Evolutionary conservation across 2,888 invertebrate species (phyloP).

Genomic region (Busseola fusca): DNA sequence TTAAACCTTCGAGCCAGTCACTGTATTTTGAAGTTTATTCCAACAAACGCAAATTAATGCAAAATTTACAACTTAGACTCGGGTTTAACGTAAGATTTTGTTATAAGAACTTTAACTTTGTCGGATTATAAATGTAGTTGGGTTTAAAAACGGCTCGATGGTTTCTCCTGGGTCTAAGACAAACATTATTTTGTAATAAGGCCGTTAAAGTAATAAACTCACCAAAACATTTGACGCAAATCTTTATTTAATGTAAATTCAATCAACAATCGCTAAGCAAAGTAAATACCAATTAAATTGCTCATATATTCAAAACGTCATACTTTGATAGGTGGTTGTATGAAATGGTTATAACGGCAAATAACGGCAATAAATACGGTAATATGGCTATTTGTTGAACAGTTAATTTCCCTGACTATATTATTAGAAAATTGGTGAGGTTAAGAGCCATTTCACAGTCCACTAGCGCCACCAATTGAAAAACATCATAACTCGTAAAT

Average conservation of each 20-base stretch:
- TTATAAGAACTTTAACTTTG: neutral
- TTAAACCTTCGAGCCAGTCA: too few species aligned
- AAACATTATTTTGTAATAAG: neutral
- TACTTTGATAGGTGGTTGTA: neutral
- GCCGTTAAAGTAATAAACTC: neutral
- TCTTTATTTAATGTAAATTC: neutral
- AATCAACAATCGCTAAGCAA: neutral
- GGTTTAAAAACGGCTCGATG: neutral
- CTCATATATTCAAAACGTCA: neutral
- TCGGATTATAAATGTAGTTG: neutral
- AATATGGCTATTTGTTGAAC: neutral
- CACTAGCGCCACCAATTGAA: too few species aligned
- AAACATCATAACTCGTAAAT: too few species aligned
- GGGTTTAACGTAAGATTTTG: neutral
- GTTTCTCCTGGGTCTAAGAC: neutral
- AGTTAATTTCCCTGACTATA: neutral
- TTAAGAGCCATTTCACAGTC: too few species aligned
- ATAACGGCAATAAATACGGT: neutral
- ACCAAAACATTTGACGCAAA: neutral
- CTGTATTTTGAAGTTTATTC: too few species aligned
- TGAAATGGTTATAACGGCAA: neutral
- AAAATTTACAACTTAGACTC: neutral
- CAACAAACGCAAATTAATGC: too few species aligned
- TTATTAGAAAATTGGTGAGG: neutral
- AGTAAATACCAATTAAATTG: neutral